Evolutionary conservation across 1,140 invertebrate genomes (phyloP), one percentile per base, ranked within the genome.

Genomic region (Diuraphis noxia): DNA sequence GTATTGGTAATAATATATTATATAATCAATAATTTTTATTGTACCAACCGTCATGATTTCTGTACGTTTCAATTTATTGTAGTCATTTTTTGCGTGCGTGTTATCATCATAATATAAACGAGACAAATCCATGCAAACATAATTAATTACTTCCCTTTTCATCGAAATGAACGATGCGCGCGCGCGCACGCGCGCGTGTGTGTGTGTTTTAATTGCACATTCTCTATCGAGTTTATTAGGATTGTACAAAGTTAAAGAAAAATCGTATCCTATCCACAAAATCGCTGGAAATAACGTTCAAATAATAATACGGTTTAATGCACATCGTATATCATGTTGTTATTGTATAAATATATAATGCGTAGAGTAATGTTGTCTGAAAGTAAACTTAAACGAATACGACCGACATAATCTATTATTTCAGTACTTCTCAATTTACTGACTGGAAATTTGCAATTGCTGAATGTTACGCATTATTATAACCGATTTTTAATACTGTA

Each of bases 141-240:
- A 72, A 72, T 72, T 72, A 72, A 72, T 72, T 72, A 72, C 56
- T 72, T 72, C n/a, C 56, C 30, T 72, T 72, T 63, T 72, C 56
- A n/a, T 19, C 56, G n/a, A 9, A 72, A 72, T n/a, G 13, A 72
- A n/a, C 13, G 13, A 72, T 72, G 13, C n/a, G n/a, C n/a, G n/a
- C n/a, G n/a, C n/a, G n/a, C n/a, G n/a, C n/a, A n/a, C n/a, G n/a
- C n/a, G n/a, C n/a, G n/a, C n/a, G n/a, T n/a, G n/a, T n/a, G n/a
- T n/a, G n/a, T n/a, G n/a, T n/a, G n/a, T n/a, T 72, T n/a, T 3
- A 72, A 72, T 34, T 72, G 30, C 34, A n/a, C 30, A 72, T 72
- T 5, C 56, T 17, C 30, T 6, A 10, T n/a, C 0, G 13, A 13
- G 19, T 72, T 72, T 72, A 72, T n/a, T n/a, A 72, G 30, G 56